A percentile compares a stretch with the other conserved stretches of the same genome.
These are phyloP conservation scores for Elymnias hypermnestra DNA, from an alignment of 1,140 invertebrate species.

Conservation along the genomic window DNA sequence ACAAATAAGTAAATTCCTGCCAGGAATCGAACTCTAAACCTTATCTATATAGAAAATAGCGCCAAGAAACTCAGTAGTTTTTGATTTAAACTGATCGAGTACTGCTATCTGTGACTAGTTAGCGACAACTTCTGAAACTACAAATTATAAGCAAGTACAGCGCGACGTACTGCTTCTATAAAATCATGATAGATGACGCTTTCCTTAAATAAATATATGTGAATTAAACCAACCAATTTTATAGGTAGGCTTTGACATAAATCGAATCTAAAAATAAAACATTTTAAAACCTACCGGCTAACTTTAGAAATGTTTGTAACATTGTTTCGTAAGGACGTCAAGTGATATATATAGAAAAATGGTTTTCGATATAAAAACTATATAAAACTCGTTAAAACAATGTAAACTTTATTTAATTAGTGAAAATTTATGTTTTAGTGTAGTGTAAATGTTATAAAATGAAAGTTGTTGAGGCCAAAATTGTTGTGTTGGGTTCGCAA, in stretches of 20 bases:
- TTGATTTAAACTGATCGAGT: too few relatives aligned
- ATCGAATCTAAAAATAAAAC: background rate
- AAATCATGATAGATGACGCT: too few relatives aligned
- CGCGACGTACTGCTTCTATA: too few relatives aligned
- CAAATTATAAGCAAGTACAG: too few relatives aligned
- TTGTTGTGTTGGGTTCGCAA: constrained; percentile 88
- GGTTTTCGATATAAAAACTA: constrained; percentile 1
- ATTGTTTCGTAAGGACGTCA: constrained; percentile 13
- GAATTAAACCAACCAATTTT: constrained; percentile 6
- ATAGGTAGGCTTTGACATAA: background rate
- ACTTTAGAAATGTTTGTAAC: constrained; percentile 9
- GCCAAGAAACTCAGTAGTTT: too few relatives aligned
- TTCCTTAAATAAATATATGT: too few relatives aligned
- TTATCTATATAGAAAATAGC: too few relatives aligned
- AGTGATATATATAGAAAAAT: constrained; percentile 5
- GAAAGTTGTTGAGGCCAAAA: constrained; percentile 87
- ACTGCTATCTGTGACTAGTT: too few relatives aligned
- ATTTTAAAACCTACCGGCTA: constrained; percentile 7
- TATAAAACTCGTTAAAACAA: constrained; percentile 5
- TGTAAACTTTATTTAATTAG: constrained; percentile 10
- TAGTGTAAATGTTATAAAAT: constrained; percentile 59
- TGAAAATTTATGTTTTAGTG: constrained; percentile 20
- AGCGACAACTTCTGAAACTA: too few relatives aligned
- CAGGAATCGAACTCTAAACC: too few relatives aligned
- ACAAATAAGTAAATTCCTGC: too few relatives aligned